Evolutionary conservation across 2,113 vertebrate genomes (phyloP).

Genomic region (Leiothrix lutea): DNA sequence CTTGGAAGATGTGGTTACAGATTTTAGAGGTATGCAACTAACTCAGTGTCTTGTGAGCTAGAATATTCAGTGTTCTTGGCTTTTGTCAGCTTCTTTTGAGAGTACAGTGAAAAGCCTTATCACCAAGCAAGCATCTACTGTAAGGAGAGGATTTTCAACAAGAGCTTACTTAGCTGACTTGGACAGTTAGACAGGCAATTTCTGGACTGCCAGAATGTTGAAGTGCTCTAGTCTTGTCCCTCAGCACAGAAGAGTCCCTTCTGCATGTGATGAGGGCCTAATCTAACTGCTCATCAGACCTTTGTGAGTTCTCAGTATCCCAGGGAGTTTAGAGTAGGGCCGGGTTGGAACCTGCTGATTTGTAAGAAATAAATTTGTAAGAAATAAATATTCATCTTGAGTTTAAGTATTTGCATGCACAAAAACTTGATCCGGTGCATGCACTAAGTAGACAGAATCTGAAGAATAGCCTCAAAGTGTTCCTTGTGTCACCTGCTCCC

Average conservation of each 20-base stretch:
- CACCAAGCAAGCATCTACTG: neutral
- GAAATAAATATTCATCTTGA: neutral
- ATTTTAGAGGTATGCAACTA: neutral
- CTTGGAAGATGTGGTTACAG: neutral
- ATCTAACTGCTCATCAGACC: neutral
- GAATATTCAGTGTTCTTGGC: neutral
- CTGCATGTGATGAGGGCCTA: neutral
- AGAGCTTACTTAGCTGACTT: neutral
- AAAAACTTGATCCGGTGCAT: neutral
- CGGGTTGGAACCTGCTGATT: neutral
- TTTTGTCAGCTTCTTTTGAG: neutral
- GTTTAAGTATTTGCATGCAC: neutral
- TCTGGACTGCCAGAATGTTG: neutral
- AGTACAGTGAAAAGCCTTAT: neutral
- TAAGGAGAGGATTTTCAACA: neutral
- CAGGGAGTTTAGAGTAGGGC: neutral
- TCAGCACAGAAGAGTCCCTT: neutral
- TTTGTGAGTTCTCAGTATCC: neutral
- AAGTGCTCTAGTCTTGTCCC: neutral
- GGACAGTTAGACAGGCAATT: accelerated
- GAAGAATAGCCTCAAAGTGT: neutral
- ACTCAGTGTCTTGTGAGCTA: neutral
- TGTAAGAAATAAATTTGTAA: neutral
- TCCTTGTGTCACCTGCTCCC: neutral
- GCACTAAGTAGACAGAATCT: neutral